phyloP scores from a whole-genome alignment of 1,140 invertebrate species.

The Caenorhabditis tropicalis region DNA sequence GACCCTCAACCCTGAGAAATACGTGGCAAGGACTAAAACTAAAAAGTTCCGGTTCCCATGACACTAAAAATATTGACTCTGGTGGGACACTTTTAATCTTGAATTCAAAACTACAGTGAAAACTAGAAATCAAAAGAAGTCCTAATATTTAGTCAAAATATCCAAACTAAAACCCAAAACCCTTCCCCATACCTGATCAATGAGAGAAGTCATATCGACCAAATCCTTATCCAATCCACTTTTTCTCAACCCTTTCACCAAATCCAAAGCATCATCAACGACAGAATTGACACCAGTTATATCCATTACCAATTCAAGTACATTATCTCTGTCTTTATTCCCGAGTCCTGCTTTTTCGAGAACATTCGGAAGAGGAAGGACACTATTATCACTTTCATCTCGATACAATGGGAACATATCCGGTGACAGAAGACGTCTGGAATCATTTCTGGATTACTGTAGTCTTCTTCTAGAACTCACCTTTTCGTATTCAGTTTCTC shows the following conservation, averaged over 20 bases:
- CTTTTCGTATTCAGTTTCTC: constrained; percentile 48
- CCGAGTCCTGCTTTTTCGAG: constrained; percentile 51
- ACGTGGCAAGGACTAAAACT: no score
- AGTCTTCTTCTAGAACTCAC: no score
- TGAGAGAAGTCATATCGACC: constrained; percentile 18
- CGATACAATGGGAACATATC: constrained; percentile 55
- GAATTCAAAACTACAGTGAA: no score
- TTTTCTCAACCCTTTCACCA: constrained; percentile 28
- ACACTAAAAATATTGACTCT: no score
- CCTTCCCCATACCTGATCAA: constrained; percentile 37
- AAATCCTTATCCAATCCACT: constrained; percentile 47
- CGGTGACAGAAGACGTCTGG: constrained; percentile 50
- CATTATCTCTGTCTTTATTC: constrained; percentile 43
- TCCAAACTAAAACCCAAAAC: no score
- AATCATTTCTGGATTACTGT: no score
- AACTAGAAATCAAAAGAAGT: no score
- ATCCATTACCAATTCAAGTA: constrained; percentile 58
- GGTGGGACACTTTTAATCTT: no score
- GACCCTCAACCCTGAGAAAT: no score
- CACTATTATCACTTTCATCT: constrained; percentile 50
- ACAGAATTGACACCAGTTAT: constrained; percentile 42
- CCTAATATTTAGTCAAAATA: no score
- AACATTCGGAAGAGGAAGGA: constrained; percentile 55
- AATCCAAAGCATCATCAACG: constrained; percentile 29
- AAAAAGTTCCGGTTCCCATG: no score